These are phyloP conservation scores for Caloenas nicobarica DNA, from an alignment of 2,113 vertebrate genomes.

Conservation along the genomic window DNA sequence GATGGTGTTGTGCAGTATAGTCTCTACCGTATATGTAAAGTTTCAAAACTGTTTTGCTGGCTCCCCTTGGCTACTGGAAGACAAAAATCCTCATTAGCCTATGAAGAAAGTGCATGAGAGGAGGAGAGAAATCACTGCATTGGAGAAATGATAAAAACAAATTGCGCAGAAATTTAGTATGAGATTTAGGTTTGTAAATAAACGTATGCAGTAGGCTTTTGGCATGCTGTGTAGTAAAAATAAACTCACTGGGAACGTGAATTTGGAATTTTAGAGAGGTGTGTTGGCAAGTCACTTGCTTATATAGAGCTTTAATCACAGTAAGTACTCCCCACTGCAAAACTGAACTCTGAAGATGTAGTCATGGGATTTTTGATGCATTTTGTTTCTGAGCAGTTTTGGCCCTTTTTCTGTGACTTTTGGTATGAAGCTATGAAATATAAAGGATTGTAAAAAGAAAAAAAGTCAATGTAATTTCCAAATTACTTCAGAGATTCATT, in stretches of 20 bases:
- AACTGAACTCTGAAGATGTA: background rate
- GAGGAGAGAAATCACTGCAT: background rate
- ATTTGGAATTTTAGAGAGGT: background rate
- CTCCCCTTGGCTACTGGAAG: background rate
- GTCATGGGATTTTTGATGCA: background rate
- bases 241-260: background rate
- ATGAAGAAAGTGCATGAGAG: background rate
- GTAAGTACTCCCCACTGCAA: background rate
- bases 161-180: background rate
- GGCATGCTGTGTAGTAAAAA: background rate
- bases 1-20: background rate
- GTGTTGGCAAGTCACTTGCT: background rate
- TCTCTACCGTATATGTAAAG: rapidly evolving
- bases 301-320: background rate
- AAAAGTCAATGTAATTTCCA: background rate
- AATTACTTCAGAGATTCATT: background rate
- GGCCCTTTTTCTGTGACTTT: background rate
- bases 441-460: background rate
- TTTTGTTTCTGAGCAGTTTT: background rate
- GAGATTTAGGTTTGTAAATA: constrained; percentile 31
- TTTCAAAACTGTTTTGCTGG: background rate
- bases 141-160: constrained; percentile 20
- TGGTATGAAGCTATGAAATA: background rate
- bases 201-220: background rate
- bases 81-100: background rate